phyloP scores from a whole-genome alignment of 2,888 invertebrate genomes.

The Capitulum mitella region DNA sequence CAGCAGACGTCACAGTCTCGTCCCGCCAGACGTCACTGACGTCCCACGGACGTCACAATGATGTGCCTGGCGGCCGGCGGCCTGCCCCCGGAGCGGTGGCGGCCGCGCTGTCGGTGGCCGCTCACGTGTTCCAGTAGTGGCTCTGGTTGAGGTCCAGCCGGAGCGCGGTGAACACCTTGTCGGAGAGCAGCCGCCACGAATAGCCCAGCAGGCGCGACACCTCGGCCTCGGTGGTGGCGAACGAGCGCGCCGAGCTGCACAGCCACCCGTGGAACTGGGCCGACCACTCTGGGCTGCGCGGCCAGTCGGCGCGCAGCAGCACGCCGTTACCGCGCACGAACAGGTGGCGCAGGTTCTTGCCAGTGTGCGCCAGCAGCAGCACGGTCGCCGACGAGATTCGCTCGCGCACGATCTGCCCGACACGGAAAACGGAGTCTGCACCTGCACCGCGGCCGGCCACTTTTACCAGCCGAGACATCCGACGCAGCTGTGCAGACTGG shows the following conservation, averaged over 20 bases:
- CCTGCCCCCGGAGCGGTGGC: too few relatives aligned
- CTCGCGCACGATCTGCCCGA: slow-evolving; percentile 67
- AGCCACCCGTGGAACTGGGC: slow-evolving; percentile 61
- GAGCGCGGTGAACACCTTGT: slow-evolving; percentile 41
- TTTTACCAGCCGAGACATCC: too few relatives aligned
- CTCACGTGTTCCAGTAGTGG: slow-evolving; percentile 29
- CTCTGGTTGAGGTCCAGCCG: slow-evolving; percentile 32
- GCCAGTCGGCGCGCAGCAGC: slow-evolving; percentile 50
- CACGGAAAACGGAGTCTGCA: too few relatives aligned
- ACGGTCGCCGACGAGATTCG: slow-evolving; percentile 69
- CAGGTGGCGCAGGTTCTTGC: slow-evolving; percentile 55
- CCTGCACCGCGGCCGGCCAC: too few relatives aligned
- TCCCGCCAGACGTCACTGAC: too few relatives aligned
- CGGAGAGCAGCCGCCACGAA: slow-evolving; percentile 52
- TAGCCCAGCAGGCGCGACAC: slow-evolving; percentile 60
- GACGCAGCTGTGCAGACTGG: too few relatives aligned
- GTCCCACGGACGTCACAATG: too few relatives aligned
- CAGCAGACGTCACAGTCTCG: too few relatives aligned
- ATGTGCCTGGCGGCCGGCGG: too few relatives aligned
- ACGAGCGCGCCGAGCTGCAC: slow-evolving; percentile 54
- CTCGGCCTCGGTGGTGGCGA: slow-evolving; percentile 58
- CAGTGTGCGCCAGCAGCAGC: slow-evolving; percentile 59
- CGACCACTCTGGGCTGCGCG: slow-evolving; percentile 52
- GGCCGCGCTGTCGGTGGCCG: too few relatives aligned
- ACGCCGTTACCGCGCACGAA: slow-evolving; percentile 64